Evolutionary conservation across 2,888 invertebrate species (phyloP).

Genomic region (Eupeodes luniger): DNA sequence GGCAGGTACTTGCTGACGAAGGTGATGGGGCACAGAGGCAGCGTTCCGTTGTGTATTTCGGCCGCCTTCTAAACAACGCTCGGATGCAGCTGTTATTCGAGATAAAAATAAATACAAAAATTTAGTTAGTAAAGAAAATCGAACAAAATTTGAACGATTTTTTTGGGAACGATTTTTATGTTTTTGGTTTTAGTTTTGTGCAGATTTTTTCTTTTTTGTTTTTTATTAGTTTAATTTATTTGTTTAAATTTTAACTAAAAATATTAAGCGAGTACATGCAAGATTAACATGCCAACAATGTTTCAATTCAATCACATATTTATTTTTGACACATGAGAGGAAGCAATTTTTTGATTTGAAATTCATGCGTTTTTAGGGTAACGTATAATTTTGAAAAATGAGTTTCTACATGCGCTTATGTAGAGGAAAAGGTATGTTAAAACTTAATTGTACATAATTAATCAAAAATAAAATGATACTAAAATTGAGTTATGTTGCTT

Average conservation of each 20-base stretch:
- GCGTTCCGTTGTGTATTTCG: slow-evolving; percentile 86
- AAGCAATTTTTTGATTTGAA: not conserved
- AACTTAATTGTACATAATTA: slow-evolving; percentile 49
- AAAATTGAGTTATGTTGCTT: slow-evolving; percentile 49
- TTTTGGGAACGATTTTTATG: not conserved
- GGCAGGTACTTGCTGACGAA: slow-evolving; percentile 85
- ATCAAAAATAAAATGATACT: slow-evolving; percentile 59
- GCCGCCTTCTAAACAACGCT: slow-evolving; percentile 92
- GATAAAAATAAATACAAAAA: slow-evolving; percentile 33
- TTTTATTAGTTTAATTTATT: slow-evolving; percentile 44
- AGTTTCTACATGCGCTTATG: slow-evolving; percentile 34
- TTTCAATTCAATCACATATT: slow-evolving; percentile 52
- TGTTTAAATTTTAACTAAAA: slow-evolving; percentile 44
- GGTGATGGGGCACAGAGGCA: slow-evolving; percentile 87
- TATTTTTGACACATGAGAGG: slow-evolving; percentile 32
- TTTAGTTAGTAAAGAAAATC: slow-evolving; percentile 47
- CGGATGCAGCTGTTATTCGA: slow-evolving; percentile 90
- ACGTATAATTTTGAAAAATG: slow-evolving; percentile 32
- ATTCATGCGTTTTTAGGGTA: slow-evolving; percentile 4
- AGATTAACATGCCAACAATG: slow-evolving; percentile 77
- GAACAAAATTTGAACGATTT: not conserved
- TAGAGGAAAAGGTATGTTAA: slow-evolving; percentile 21
- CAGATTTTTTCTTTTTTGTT: slow-evolving; percentile 46
- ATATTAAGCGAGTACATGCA: slow-evolving; percentile 65
- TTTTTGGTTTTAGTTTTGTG: slow-evolving; percentile 60